Percentiles rank a stretch among this genome's conserved stretches.
These are phyloP conservation scores for Resseliella maxima DNA, from an alignment of 2,888 invertebrate species.

Conservation along the genomic window DNA sequence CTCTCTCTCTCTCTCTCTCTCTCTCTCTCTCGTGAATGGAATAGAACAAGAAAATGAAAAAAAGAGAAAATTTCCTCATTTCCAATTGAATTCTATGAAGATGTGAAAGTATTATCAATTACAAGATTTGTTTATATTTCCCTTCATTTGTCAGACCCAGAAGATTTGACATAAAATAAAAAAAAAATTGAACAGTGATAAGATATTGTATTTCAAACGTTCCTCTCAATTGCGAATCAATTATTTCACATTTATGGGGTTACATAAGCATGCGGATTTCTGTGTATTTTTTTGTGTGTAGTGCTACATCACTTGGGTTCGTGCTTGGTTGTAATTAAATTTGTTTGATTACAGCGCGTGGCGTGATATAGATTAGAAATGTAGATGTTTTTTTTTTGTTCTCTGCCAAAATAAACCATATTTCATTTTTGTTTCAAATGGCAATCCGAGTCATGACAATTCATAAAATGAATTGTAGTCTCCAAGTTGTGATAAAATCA, in stretches of 20 bases:
- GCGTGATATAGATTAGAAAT: conserved; percentile 31
- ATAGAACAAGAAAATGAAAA: too few species aligned
- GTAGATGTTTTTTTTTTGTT: neutral
- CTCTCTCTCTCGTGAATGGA: too few species aligned
- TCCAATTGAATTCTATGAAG: neutral
- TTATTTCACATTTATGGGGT: neutral
- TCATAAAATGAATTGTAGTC: neutral
- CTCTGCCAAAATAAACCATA: neutral
- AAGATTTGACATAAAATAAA: neutral
- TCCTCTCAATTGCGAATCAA: neutral
- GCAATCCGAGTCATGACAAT: too few species aligned
- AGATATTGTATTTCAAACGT: neutral
- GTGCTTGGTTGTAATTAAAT: conserved; percentile 2
- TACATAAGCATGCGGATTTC: neutral
- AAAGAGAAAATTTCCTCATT: too few species aligned
- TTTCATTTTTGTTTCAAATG: too few species aligned
- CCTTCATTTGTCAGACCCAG: neutral
- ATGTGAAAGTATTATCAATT: neutral
- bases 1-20: too few species aligned
- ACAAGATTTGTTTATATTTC: conserved; percentile 6
- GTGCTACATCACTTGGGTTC: neutral
- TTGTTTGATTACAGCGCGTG: neutral
- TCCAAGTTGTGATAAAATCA: neutral
- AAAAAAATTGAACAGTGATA: neutral
- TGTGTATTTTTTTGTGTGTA: neutral